A percentile compares a stretch with the other conserved stretches of the same genome.
phyloP scores from a whole-genome alignment of 2,888 invertebrate species.

The Cryptocephalus moraei region DNA sequence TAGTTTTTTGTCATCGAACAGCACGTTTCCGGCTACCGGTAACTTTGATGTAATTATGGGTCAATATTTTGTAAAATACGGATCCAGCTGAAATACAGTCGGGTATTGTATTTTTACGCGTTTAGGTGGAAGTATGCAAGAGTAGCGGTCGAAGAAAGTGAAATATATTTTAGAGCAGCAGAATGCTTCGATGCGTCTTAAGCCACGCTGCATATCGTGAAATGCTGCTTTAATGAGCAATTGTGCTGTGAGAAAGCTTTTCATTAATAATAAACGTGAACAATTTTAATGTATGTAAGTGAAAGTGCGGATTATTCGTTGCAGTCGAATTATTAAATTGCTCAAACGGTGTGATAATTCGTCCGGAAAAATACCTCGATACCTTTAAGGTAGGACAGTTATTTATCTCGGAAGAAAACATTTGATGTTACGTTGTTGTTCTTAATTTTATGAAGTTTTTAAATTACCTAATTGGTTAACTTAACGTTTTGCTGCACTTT shows the following conservation, averaged over 20 bases:
- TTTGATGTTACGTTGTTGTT: too few relatives aligned
- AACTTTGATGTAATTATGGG: slow-evolving; percentile 6
- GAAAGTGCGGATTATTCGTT: slow-evolving; percentile 1
- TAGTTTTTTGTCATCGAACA: too few relatives aligned
- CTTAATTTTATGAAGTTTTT: too few relatives aligned
- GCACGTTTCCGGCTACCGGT: slow-evolving; percentile 3
- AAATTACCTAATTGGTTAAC: too few relatives aligned
- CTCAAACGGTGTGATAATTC: too few relatives aligned
- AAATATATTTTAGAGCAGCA: slow-evolving; percentile 1
- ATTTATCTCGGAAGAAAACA: too few relatives aligned
- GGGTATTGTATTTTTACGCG: slow-evolving; percentile 4
- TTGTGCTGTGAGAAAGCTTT: slow-evolving; percentile 6
- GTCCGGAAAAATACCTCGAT: too few relatives aligned
- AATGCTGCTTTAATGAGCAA: slow-evolving; percentile 2
- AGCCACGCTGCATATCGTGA: neutral
- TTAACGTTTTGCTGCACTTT: too few relatives aligned
- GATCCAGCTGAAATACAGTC: slow-evolving; percentile 4
- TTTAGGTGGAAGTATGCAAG: slow-evolving; percentile 2
- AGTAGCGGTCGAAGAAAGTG: slow-evolving; percentile 1
- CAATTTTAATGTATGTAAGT: neutral
- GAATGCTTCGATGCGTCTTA: slow-evolving; percentile 2
- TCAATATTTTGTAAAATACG: slow-evolving; percentile 7
- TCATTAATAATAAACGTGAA: slow-evolving; percentile 1
- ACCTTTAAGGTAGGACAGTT: too few relatives aligned
- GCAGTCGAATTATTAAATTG: too few relatives aligned